phyloP scores from a whole-genome alignment of 2,113 vertebrate genomes.

The Pyrgilauda ruficollis region DNA sequence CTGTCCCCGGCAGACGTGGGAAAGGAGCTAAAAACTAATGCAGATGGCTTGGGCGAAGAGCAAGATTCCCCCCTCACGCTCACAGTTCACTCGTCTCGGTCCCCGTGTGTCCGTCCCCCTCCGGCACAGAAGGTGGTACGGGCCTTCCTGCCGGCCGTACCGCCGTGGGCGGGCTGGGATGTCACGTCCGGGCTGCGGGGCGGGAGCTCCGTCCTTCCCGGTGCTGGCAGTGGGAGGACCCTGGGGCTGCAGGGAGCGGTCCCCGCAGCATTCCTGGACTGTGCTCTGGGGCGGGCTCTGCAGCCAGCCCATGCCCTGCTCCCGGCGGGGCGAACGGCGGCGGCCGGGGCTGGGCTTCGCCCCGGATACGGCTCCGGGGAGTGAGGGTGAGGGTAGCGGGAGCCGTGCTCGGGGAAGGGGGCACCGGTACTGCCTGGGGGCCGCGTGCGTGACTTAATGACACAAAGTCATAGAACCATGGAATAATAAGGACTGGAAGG shows the following conservation, averaged over 20 bases:
- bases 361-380: neutral
- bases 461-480: fast-evolving
- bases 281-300: fast-evolving
- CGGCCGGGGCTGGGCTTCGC: fast-evolving
- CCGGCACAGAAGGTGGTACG: neutral
- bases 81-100: fast-evolving
- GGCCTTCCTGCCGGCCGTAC: fast-evolving
- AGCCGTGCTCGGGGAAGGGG: neutral
- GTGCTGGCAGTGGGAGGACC: fast-evolving
- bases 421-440: fast-evolving
- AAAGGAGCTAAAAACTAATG: fast-evolving
- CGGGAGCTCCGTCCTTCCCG: fast-evolving
- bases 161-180: fast-evolving
- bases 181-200: neutral
- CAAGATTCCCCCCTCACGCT: fast-evolving
- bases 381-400: neutral
- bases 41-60: fast-evolving
- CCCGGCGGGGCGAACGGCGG: neutral
- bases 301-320: too few species aligned
- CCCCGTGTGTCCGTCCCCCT: fast-evolving
- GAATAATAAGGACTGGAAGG: neutral
- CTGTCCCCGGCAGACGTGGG: fast-evolving
- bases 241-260: fast-evolving
- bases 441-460: too few species aligned
- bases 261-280: fast-evolving